Conservation (phyloP, 2,797 vertebrate genomes). For the Heliangelus exortis region DNA sequence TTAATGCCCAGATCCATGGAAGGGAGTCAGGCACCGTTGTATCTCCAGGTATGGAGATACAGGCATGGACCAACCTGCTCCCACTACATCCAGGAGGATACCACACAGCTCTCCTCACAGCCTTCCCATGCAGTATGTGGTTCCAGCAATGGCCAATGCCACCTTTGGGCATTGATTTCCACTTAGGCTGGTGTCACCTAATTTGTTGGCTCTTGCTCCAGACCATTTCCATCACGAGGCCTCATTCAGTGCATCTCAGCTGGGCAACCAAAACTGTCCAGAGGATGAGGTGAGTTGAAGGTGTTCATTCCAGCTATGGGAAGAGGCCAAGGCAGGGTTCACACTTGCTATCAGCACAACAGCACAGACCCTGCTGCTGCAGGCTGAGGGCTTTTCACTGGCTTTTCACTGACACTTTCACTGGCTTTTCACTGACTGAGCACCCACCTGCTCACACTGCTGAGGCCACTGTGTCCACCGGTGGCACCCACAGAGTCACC, state of each 20-base stretch:
- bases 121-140: neutral
- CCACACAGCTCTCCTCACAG: neutral
- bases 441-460: neutral
- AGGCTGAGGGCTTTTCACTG: accelerated
- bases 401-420: neutral
- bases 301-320: neutral
- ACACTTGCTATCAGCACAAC: neutral
- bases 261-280: neutral
- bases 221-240: neutral
- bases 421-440: neutral
- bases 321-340: neutral
- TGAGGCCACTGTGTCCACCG: neutral
- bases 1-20: neutral
- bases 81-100: neutral
- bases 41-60: neutral
- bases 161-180: neutral
- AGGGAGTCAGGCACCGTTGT: neutral
- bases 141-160: neutral
- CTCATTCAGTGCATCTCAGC: neutral
- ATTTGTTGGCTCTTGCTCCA: neutral
- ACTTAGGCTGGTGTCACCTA: neutral
- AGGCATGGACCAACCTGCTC: neutral
- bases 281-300: neutral
- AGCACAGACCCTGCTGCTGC: accelerated
- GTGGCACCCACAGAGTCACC: neutral